Percentiles rank a stretch among this genome's conserved stretches.
Evolutionary conservation across 2,888 invertebrate species (phyloP).

Genomic region (Myathropa florea): DNA sequence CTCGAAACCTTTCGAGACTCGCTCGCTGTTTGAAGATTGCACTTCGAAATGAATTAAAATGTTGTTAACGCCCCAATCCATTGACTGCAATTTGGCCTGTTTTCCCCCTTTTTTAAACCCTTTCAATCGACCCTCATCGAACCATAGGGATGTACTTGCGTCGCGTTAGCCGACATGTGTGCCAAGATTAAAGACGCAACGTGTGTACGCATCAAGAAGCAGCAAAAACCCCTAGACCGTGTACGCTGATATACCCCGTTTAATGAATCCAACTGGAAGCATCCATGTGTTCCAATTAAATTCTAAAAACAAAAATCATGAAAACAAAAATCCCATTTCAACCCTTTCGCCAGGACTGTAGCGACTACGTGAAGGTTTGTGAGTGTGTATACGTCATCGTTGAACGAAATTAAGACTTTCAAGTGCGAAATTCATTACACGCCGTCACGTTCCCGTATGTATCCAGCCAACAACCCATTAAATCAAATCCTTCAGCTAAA

Average conservation of each 20-base stretch:
- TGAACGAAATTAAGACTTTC: constrained; percentile 54
- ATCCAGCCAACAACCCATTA: constrained; percentile 44
- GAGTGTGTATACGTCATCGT: background rate
- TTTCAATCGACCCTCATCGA: background rate
- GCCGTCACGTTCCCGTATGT: constrained; percentile 48
- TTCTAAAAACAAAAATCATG: background rate
- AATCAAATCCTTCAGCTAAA: constrained; percentile 66
- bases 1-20: too few species aligned
- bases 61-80: background rate
- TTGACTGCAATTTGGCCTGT: background rate
- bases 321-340: constrained; percentile 1
- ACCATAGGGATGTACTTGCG: background rate
- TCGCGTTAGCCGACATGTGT: background rate
- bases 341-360: constrained; percentile 8
- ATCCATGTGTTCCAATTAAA: constrained; percentile 35
- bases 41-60: too few species aligned
- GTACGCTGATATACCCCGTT: background rate
- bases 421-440: constrained; percentile 66
- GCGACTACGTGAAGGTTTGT: background rate
- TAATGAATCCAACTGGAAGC: background rate
- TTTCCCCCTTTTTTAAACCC: too few species aligned
- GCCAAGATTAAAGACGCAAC: background rate
- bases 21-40: too few species aligned
- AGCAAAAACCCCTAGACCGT: background rate
- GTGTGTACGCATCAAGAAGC: background rate